These are phyloP conservation scores for Carcharodon carcharias DNA, from an alignment of 2,797 vertebrate species.

Conservation along the genomic window DNA sequence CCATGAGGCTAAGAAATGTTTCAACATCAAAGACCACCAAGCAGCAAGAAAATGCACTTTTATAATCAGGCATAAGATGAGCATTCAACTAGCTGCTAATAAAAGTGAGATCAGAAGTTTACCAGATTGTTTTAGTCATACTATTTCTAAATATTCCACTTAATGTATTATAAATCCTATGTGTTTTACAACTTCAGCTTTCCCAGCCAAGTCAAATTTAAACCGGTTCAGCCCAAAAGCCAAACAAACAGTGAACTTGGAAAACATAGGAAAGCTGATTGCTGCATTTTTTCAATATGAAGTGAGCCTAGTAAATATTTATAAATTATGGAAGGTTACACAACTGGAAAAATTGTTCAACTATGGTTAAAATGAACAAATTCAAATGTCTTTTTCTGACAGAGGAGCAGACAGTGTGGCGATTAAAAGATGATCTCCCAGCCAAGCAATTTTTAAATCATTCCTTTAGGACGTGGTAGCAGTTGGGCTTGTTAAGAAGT, in stretches of 20 bases:
- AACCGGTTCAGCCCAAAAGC: slow-evolving; percentile 1
- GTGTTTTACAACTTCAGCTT: slow-evolving; percentile 33
- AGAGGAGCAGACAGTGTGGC: not conserved
- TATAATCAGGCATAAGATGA: slow-evolving; percentile 18
- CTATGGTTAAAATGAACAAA: slow-evolving; percentile 11
- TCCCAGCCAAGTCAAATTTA: slow-evolving; percentile 34
- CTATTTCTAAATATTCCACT: slow-evolving; percentile 35
- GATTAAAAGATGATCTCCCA: slow-evolving; percentile 8
- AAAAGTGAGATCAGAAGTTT: slow-evolving; percentile 36
- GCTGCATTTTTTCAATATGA: slow-evolving; percentile 19
- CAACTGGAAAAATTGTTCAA: not conserved
- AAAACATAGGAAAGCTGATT: slow-evolving; percentile 32
- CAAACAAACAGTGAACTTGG: slow-evolving; percentile 34
- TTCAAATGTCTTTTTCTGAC: not conserved
- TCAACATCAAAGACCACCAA: slow-evolving; percentile 36
- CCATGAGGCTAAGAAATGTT: slow-evolving; percentile 22
- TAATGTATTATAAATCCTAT: slow-evolving; percentile 35
- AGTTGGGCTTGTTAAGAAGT: not conserved
- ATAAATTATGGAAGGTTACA: slow-evolving; percentile 30
- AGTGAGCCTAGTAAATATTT: slow-evolving; percentile 34
- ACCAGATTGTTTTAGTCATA: slow-evolving; percentile 30
- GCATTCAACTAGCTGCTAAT: slow-evolving; percentile 32
- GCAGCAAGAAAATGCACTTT: slow-evolving; percentile 27
- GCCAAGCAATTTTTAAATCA: not conserved
- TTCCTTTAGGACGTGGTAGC: not conserved